Conservation (phyloP, 2,888 invertebrate genomes). For the Pteria penguin region DNA sequence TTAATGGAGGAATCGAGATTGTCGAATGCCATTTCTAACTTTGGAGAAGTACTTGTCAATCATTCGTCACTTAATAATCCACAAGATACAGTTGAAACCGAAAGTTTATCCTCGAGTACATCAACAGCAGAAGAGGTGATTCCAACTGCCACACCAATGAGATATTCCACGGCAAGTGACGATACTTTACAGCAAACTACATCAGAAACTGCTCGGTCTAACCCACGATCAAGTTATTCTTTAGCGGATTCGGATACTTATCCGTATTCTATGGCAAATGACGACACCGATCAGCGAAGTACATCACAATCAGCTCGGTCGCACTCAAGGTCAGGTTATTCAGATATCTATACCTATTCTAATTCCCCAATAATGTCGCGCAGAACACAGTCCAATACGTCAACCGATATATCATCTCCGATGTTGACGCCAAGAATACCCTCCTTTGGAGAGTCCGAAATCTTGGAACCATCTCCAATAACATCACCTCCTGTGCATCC, state of each 20-base stretch:
- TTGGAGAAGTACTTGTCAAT: conserved; percentile 60
- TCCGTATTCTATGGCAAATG: neutral
- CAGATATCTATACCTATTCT: no score
- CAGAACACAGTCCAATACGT: no score
- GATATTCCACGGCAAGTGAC: conserved; percentile 22
- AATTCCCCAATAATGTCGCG: no score
- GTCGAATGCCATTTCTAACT: conserved; percentile 67
- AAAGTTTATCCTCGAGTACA: neutral
- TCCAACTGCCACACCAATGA: conserved; percentile 1
- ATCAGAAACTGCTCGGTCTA: neutral
- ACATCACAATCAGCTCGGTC: neutral
- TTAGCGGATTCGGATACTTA: neutral
- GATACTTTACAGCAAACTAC: neutral
- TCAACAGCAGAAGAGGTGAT: conserved; percentile 1
- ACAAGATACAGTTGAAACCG: no score
- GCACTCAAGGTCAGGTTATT: no score
- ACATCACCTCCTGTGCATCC: no score
- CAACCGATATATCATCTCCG: no score
- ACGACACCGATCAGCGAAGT: neutral
- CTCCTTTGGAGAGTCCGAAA: no score
- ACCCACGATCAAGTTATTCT: neutral
- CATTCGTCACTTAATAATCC: no score
- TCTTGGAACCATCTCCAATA: no score
- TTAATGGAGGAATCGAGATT: conserved; percentile 70
- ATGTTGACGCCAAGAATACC: no score